Base-by-base conservation (phyloP, 2,113 vertebrate species). In the Callopanchax toddi region DNA sequence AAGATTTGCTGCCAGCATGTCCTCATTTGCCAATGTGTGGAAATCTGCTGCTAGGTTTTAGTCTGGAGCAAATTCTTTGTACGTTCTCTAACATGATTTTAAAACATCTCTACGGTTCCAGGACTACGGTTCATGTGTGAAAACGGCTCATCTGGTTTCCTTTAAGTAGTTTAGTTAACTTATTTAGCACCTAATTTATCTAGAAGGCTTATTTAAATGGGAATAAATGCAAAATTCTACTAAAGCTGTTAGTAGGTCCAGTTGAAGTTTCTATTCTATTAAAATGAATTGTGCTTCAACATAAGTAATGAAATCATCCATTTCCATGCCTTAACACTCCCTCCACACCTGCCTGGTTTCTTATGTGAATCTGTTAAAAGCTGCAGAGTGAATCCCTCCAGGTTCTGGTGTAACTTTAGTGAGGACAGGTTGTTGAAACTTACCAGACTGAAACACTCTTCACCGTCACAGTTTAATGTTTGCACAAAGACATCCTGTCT, bases 401-500 rank as follows among this genome's bases (percentile, higher is more conserved):
- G n/a, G 45, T 17, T 53, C 25, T 48, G 23, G 48, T 18, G 26
- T 18, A n/a, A 51, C 25, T 44, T 59, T 4, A 29, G 5, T 21
- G 29, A 23, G 53, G 13, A 71, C 37, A 25, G 45, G 62, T 42
- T 43, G 45, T 58, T 50, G 29, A n/a, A n/a, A n/a, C n/a, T n/a
- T n/a, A 58, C 26, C 34, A 20, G 52, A 59, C 63, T 46, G 34
- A 67, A 66, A 60, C 39, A 6, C 11, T 57, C 51, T 71, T 66
- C 39, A 40, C 62, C 42, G 37, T 74, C 71, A 46, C 61, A 39
- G 39, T 43, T 62, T 22, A 67, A 55, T 68, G 40, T 83, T 83
- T 83, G 79, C 79, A 83, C 74, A 77, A 46, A n/a, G 10, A 58
- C 29, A 46, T 62, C 75, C 34, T 50, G 18, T 39, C 71, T 51